A percentile compares a stretch with the other conserved stretches of the same genome.
Evolutionary conservation across 2,113 vertebrate genomes (phyloP).

Genomic region (Eclectus roratus): DNA sequence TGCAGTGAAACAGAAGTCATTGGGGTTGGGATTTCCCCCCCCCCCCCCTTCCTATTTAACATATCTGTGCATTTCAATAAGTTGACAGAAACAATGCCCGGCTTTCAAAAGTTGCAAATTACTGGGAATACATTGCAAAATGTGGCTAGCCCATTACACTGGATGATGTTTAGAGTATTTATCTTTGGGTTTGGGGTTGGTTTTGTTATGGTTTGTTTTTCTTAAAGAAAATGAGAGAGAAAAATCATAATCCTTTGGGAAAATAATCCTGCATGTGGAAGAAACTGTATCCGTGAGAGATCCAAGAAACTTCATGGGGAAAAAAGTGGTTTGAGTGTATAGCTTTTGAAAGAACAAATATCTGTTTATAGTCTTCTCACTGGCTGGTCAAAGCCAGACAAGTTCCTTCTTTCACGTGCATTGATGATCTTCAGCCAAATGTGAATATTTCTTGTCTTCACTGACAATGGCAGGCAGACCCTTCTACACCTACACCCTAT

Average conservation of each 20-base stretch:
- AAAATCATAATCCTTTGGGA: background rate
- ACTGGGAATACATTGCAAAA: conserved; percentile 39
- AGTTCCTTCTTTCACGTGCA: background rate
- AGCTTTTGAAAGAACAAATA: background rate
- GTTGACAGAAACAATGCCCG: conserved; percentile 38
- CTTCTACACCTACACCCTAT: background rate
- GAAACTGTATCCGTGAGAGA: background rate
- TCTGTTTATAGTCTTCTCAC: background rate
- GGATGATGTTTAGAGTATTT: background rate
- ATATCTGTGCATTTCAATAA: conserved; percentile 68
- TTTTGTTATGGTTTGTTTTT: background rate
- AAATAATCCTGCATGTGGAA: background rate
- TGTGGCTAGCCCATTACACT: background rate
- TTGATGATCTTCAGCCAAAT: background rate
- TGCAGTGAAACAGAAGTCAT: conserved; percentile 60
- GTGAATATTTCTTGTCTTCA: background rate
- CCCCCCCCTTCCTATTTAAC: conserved; percentile 39
- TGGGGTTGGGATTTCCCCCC: background rate
- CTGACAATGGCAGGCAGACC: background rate
- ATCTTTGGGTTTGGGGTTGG: background rate
- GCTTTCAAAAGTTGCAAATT: conserved; percentile 62
- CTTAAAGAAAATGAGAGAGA: background rate
- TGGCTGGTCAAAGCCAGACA: background rate
- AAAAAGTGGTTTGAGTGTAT: background rate
- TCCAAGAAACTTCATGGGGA: background rate